Evolutionary conservation across 2,888 invertebrate species (phyloP), one percentile per base, ranked within the genome.

Genomic region (Trisateles emortualis): DNA sequence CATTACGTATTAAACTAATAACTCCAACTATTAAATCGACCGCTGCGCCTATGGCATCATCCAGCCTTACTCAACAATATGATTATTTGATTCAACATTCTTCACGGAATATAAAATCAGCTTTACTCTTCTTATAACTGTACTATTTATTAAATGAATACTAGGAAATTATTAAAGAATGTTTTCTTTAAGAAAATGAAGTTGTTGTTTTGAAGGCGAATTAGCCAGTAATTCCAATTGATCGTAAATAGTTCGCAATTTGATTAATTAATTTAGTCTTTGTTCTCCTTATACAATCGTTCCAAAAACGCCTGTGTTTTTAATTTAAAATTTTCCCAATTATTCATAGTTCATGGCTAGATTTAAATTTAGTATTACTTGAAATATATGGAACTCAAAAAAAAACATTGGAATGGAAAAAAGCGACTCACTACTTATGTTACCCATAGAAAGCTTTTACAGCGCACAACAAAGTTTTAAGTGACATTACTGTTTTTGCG

Each of bases 141-240:
- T 48, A 55, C 39, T 57, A 66, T 57, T 53, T 29, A 42, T 39
- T 52, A 51, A 58, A 44, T 51, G 51, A 52, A 67, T 66, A 50
- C 45, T 40, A 43, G 43, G 47, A 32, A 46, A 52, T n/a, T 53
- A 62, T 67, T 57, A 46, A 38, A 33, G 49, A 58, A 52, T 63
- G 49, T 67, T 54, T 54, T 52, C 47, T 41, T 54, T 42, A 43
- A n/a, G 35, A 47, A 52, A 44, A 52, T 40, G 29, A 22, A 54
- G 47, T 45, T 43, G 49, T 44, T 49, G 63, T 63, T 43, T 46
- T 47, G 47, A 59, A 53, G 43, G 52, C 44, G 53, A 57, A 50
- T 43, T 38, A 22, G 29, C 11, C n/a, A 49, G 49, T 49, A 22
- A 50, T 60, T 59, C 50, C 45, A 39, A 64, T 59, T 54, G 40